phyloP scores from a whole-genome alignment of 1,140 invertebrate genomes.

The Muscidifurax raptorellus region DNA sequence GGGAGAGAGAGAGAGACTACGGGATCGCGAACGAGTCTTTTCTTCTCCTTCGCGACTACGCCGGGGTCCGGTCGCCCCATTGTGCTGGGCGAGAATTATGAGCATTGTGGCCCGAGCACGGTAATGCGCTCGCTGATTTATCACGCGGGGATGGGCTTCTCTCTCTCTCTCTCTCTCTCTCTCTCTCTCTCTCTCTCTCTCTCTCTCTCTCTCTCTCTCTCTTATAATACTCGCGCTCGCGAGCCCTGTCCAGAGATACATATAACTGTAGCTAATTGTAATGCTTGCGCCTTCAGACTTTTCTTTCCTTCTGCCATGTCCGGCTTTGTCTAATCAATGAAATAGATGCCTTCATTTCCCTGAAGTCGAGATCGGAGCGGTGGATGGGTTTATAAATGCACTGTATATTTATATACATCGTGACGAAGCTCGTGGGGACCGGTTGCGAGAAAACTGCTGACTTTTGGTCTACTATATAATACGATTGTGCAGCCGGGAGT shows the following conservation, averaged over 20 bases:
- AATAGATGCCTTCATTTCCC: slow-evolving; percentile 29
- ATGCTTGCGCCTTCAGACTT: slow-evolving; percentile 16
- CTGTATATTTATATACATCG: not conserved
- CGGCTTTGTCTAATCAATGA: slow-evolving; percentile 29
- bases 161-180: slow-evolving; percentile 15
- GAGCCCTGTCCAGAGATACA: not conserved
- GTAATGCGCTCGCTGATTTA: slow-evolving; percentile 48
- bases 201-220: not conserved
- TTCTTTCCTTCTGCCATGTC: not conserved
- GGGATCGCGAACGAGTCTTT: slow-evolving; percentile 44
- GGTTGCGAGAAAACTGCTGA: not conserved
- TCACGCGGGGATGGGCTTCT: slow-evolving; percentile 44
- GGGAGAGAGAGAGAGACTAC: slow-evolving; percentile 18
- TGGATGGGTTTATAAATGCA: not conserved
- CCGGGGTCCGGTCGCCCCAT: slow-evolving; percentile 24
- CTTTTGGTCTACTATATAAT: not conserved
- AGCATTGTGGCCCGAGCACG: slow-evolving; percentile 42
- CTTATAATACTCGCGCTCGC: not conserved
- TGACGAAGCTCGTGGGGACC: not conserved
- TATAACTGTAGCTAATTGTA: slow-evolving; percentile 51
- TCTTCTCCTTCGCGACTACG: slow-evolving; percentile 38
- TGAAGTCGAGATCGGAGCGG: not conserved
- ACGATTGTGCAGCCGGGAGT: not conserved
- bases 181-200: not conserved
- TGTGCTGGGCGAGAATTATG: slow-evolving; percentile 52